A percentile compares a stretch with the other conserved stretches of the same genome.
Conservation (phyloP, 2,113 vertebrate species). For the Callionymus lyra region DNA sequence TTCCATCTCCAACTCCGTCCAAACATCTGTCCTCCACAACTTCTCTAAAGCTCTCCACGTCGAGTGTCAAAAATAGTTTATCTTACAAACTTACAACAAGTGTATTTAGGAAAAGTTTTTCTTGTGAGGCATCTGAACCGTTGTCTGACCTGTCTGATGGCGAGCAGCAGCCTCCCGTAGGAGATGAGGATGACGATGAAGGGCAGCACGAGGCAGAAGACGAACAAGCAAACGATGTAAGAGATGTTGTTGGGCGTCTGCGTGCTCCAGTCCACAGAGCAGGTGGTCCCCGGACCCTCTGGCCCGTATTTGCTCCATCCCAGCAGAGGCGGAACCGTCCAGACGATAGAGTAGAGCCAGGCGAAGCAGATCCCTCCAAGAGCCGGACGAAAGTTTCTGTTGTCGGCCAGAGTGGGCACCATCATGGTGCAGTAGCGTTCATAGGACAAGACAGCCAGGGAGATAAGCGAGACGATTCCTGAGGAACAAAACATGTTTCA, state of each 20-base stretch:
- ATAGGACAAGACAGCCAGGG: constrained; percentile 73
- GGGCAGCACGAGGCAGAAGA: constrained; percentile 72
- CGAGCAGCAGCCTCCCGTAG: constrained; percentile 64
- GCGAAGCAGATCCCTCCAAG: constrained; percentile 68
- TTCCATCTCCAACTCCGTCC: no score
- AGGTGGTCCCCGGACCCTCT: constrained; percentile 66
- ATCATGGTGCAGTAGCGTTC: constrained; percentile 73
- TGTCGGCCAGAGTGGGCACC: constrained; percentile 48
- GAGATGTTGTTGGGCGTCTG: constrained; percentile 68
- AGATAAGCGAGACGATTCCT: constrained; percentile 73
- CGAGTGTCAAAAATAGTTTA: no score
- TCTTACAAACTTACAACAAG: no score
- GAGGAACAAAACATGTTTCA: constrained; percentile 3
- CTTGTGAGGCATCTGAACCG: no score
- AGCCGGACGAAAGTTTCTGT: constrained; percentile 62
- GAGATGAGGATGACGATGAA: constrained; percentile 71
- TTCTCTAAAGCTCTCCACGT: no score
- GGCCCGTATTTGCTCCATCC: constrained; percentile 76
- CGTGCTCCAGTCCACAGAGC: constrained; percentile 65
- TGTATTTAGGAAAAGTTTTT: no score
- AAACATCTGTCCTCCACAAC: no score
- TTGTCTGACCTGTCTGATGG: constrained; percentile 72
- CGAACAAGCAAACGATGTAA: constrained; percentile 74
- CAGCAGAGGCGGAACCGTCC: constrained; percentile 66
- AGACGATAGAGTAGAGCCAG: constrained; percentile 70